A percentile compares a stretch with the other conserved stretches of the same genome.
phyloP scores from a whole-genome alignment of 1,140 invertebrate species.

The Eurosta solidaginis region DNA sequence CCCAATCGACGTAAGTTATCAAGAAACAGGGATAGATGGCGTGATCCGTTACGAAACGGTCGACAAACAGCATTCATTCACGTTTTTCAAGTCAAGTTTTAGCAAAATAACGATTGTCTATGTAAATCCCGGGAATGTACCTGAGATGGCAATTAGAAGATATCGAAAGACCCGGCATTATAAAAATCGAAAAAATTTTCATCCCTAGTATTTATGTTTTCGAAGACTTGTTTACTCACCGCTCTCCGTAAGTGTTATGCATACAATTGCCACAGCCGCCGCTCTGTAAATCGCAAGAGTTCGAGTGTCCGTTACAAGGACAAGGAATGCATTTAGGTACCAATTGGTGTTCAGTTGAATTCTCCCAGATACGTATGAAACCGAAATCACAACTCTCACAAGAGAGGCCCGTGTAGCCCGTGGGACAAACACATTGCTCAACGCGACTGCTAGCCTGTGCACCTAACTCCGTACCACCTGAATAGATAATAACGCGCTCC shows the following conservation, averaged over 20 bases:
- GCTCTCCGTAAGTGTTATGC: conserved; percentile 69
- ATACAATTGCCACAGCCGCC: conserved; percentile 78
- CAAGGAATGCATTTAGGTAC: conserved; percentile 80
- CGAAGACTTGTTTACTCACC: conserved; percentile 46
- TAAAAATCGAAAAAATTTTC: too few relatives aligned
- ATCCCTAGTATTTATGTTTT: too few relatives aligned
- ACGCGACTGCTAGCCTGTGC: conserved; percentile 58
- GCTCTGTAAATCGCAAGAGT: conserved; percentile 77
- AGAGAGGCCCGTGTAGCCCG: conserved; percentile 75
- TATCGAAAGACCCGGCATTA: too few relatives aligned
- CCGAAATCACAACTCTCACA: conserved; percentile 86
- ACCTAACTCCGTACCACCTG: conserved; percentile 56
- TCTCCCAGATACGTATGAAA: conserved; percentile 75
- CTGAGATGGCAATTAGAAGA: too few relatives aligned
- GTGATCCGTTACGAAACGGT: too few relatives aligned
- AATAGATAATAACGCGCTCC: conserved; percentile 49
- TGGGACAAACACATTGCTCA: conserved; percentile 70
- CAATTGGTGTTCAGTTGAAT: conserved; percentile 62
- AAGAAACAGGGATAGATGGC: too few relatives aligned
- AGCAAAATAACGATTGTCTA: too few relatives aligned
- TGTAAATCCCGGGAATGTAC: too few relatives aligned
- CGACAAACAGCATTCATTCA: too few relatives aligned
- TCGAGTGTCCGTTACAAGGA: conserved; percentile 86
- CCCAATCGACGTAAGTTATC: too few relatives aligned
- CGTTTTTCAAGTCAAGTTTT: too few relatives aligned